Percentiles rank a stretch among this genome's conserved stretches.
Conservation (phyloP, 1,140 invertebrate genomes). For the Sarcophaga peregrina region DNA sequence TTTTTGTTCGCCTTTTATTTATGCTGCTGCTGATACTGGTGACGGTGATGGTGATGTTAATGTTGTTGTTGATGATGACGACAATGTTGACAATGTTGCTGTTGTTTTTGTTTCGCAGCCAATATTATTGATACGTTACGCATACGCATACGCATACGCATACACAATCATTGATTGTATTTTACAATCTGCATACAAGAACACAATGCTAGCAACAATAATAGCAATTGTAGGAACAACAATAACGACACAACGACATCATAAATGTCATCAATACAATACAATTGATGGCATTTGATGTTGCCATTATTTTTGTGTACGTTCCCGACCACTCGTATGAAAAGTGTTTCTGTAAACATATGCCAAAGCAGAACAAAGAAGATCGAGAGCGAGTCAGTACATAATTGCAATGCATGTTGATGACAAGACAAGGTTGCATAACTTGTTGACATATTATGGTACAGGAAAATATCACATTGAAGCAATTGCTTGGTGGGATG, state of each 20-base stretch:
- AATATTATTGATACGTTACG: constrained; percentile 15
- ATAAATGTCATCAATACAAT: neutral
- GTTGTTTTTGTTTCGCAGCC: neutral
- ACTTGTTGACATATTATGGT: neutral
- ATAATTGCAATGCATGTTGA: neutral
- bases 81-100: neutral
- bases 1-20: too few relatives aligned
- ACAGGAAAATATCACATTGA: neutral
- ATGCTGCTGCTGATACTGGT: too few relatives aligned
- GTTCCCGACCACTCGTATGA: neutral
- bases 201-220: neutral
- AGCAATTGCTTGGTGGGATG: too few relatives aligned
- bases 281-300: too few relatives aligned
- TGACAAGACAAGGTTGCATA: constrained; percentile 9
- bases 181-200: neutral
- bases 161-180: neutral
- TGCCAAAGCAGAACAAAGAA: neutral
- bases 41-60: too few relatives aligned
- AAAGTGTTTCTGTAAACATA: constrained; percentile 2
- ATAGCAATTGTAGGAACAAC: neutral
- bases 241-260: neutral
- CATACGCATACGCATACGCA: neutral
- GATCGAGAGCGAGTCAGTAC: neutral
- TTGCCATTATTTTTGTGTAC: neutral
- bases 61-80: neutral